These are phyloP conservation scores for Takifugu bimaculatus DNA, from an alignment of 2,113 vertebrate genomes.

Conservation along the genomic window DNA sequence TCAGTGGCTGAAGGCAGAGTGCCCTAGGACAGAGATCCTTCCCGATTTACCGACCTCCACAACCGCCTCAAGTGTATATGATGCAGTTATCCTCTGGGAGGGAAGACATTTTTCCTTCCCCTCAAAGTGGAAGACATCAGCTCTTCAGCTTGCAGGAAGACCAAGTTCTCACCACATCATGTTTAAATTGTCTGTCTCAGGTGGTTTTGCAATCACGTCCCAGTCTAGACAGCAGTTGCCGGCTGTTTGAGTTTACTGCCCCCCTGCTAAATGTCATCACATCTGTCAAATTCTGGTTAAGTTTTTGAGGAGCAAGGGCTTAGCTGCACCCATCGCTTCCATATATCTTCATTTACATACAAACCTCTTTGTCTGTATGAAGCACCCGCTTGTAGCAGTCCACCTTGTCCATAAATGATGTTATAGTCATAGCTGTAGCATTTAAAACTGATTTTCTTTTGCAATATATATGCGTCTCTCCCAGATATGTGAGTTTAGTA, in stretches of 20 bases:
- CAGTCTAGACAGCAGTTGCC: constrained; percentile 31
- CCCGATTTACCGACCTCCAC: constrained; percentile 35
- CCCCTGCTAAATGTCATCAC: constrained; percentile 6
- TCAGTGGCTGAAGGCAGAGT: constrained; percentile 25
- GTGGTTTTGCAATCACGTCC: constrained; percentile 27
- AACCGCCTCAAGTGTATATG: constrained; percentile 21
- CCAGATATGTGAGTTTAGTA: no score
- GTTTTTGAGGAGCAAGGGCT: no score
- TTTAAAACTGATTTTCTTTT: no score
- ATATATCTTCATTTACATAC: no score
- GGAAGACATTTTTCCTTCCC: constrained; percentile 37
- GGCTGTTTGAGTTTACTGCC: constrained; percentile 8
- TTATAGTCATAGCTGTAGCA: no score
- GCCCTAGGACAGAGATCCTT: constrained; percentile 15
- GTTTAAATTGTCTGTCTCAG: constrained; percentile 35
- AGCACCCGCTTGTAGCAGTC: no score
- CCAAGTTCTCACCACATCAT: constrained; percentile 26
- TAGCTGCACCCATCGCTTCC: no score
- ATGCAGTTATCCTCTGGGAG: constrained; percentile 28
- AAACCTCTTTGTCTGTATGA: no score
- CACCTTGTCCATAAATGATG: no score
- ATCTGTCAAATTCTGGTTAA: not conserved
- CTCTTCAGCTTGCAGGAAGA: constrained; percentile 10
- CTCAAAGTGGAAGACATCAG: constrained; percentile 18
- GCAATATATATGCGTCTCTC: no score